These are phyloP conservation scores for Andrena bicolor DNA, from an alignment of 2,888 invertebrate genomes.

Conservation along the genomic window DNA sequence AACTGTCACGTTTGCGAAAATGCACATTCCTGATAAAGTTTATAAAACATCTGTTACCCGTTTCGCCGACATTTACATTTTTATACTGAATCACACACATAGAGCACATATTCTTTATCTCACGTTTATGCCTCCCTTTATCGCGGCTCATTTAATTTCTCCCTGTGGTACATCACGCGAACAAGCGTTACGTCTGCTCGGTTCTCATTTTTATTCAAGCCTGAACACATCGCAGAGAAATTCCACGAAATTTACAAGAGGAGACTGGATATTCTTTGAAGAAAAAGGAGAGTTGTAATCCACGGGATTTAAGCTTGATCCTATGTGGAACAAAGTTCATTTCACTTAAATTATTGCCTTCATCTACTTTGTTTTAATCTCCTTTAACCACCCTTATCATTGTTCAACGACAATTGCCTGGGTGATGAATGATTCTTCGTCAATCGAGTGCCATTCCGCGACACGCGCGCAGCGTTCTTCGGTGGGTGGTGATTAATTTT, in stretches of 20 bases:
- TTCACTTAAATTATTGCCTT: too few species aligned
- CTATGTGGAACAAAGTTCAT: too few species aligned
- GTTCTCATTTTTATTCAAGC: conserved; percentile 31
- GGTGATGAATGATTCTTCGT: not conserved
- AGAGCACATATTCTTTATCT: not conserved
- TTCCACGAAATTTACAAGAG: conserved; percentile 11
- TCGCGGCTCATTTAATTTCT: conserved; percentile 30
- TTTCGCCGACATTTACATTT: not conserved
- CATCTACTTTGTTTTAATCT: too few species aligned
- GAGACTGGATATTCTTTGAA: not conserved
- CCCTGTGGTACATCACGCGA: conserved; percentile 1
- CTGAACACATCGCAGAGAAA: conserved; percentile 17
- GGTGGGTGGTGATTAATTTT: not conserved
- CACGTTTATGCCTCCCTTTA: conserved; percentile 14
- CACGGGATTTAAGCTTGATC: too few species aligned
- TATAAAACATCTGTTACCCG: not conserved
- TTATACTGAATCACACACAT: not conserved
- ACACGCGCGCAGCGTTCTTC: not conserved
- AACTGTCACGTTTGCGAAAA: not conserved
- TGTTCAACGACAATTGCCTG: not conserved
- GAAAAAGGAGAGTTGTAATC: not conserved
- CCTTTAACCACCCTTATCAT: too few species aligned
- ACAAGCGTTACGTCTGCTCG: conserved; percentile 13
- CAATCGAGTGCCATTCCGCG: not conserved
- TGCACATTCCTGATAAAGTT: not conserved